phyloP scores from a whole-genome alignment of 2,888 invertebrate species.

The Ectemnius lituratus region DNA sequence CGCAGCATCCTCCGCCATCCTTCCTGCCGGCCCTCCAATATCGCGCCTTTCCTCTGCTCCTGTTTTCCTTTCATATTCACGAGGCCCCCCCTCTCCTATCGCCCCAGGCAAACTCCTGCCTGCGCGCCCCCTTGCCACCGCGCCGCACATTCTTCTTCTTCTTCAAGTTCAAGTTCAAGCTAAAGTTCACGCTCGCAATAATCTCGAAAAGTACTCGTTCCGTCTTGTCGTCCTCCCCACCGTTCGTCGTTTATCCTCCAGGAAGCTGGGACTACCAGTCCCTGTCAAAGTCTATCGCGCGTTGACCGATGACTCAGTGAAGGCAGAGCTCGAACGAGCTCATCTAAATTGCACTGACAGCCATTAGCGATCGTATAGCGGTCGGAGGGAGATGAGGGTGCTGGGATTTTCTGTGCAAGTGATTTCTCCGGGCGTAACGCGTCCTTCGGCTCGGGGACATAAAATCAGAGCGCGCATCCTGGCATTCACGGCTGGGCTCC shows the following conservation, averaged over 20 bases:
- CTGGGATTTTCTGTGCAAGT: too few species aligned
- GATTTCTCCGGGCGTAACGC: too few species aligned
- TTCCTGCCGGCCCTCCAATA: slow-evolving; percentile 29
- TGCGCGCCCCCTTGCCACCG: not conserved
- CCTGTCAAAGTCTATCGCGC: slow-evolving; percentile 54
- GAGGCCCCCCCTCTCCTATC: not conserved
- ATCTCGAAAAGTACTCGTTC: not conserved
- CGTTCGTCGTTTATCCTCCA: slow-evolving; percentile 9
- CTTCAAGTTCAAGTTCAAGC: not conserved
- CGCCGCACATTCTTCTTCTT: not conserved
- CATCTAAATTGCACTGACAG: slow-evolving; percentile 49
- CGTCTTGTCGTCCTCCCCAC: not conserved
- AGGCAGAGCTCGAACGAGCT: slow-evolving; percentile 18
- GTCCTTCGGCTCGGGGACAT: too few species aligned
- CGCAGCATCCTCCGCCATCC: slow-evolving; percentile 54
- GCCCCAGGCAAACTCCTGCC: too few species aligned
- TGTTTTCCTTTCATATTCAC: slow-evolving; percentile 46
- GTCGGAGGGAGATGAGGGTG: slow-evolving; percentile 8
- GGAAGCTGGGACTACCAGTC: slow-evolving; percentile 10
- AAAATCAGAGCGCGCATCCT: too few species aligned
- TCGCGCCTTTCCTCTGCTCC: slow-evolving; percentile 42
- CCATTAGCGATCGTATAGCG: slow-evolving; percentile 17
- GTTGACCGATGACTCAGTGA: slow-evolving; percentile 43
- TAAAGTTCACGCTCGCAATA: slow-evolving; percentile 9
- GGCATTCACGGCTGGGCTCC: too few species aligned